Evolutionary conservation across 2,113 vertebrate species (phyloP).

Genomic region (Trematomus loennbergii): DNA sequence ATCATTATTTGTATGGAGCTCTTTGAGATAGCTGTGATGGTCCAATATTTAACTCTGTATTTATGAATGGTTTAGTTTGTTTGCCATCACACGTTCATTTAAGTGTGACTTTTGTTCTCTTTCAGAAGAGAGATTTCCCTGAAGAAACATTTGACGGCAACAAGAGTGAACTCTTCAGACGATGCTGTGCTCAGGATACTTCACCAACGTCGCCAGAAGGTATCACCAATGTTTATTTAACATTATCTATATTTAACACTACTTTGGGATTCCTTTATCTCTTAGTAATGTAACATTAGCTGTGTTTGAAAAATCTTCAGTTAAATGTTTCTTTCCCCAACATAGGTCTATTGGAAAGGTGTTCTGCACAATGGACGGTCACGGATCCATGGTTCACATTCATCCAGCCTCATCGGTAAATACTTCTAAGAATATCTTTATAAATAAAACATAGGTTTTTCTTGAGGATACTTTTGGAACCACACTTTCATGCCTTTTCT

Average conservation of each 20-base stretch:
- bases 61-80: neutral
- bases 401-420: constrained; percentile 97
- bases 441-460: neutral
- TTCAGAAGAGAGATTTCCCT: constrained; percentile 90
- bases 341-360: constrained; percentile 91
- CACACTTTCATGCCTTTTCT: neutral
- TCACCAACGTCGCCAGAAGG: constrained; percentile 95
- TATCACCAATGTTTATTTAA: constrained; percentile 23
- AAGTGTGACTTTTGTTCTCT: constrained; percentile 5
- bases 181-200: constrained; percentile 95
- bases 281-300: neutral
- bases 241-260: neutral
- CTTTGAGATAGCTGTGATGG: neutral
- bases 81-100: neutral
- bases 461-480: neutral
- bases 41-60: neutral
- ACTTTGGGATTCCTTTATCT: neutral
- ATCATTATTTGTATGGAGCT: neutral
- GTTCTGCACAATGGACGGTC: constrained; percentile 98
- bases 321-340: neutral
- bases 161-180: constrained; percentile 89
- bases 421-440: neutral
- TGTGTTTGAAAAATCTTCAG: neutral
- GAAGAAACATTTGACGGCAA: constrained; percentile 89
- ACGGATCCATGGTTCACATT: constrained; percentile 93